Percentiles rank a stretch among this genome's conserved stretches.
Conservation (phyloP, 2,113 vertebrate genomes). For the Tympanuchus pallidicinctus region DNA sequence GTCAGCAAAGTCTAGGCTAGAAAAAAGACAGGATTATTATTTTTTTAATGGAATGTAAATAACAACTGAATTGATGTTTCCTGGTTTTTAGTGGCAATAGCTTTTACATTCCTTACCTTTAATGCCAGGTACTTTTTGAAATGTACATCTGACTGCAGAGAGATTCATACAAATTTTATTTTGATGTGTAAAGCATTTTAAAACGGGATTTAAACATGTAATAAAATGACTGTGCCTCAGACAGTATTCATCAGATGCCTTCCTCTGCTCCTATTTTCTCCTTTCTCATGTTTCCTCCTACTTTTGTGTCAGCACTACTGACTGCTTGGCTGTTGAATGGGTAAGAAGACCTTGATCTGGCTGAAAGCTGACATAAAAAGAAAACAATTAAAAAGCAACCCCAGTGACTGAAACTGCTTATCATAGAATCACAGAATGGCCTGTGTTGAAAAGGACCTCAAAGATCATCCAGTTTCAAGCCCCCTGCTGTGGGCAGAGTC, state of each 20-base stretch:
- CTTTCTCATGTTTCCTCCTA: background rate
- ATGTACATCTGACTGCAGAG: background rate
- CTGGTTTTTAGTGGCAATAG: background rate
- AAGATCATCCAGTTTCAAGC: no score
- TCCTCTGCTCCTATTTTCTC: background rate
- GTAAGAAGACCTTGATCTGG: background rate
- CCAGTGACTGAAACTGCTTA: background rate
- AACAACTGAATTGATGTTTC: background rate
- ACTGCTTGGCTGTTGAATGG: background rate
- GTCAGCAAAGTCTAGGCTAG: background rate
- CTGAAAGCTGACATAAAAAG: background rate
- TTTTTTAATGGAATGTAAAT: background rate
- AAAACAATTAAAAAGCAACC: rapidly evolving
- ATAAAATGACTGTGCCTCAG: background rate
- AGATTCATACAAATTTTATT: background rate
- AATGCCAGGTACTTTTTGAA: background rate
- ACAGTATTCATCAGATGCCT: background rate
- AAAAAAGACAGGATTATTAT: background rate
- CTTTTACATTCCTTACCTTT: background rate
- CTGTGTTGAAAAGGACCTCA: no score
- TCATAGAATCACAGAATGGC: no score
- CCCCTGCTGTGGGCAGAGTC: no score
- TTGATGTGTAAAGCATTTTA: background rate
- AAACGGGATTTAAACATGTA: background rate
- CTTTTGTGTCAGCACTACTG: background rate